These are phyloP conservation scores for Anthopleura xanthogrammica DNA, from an alignment of 92 coral and sea anemone species.

Conservation along the genomic window DNA sequence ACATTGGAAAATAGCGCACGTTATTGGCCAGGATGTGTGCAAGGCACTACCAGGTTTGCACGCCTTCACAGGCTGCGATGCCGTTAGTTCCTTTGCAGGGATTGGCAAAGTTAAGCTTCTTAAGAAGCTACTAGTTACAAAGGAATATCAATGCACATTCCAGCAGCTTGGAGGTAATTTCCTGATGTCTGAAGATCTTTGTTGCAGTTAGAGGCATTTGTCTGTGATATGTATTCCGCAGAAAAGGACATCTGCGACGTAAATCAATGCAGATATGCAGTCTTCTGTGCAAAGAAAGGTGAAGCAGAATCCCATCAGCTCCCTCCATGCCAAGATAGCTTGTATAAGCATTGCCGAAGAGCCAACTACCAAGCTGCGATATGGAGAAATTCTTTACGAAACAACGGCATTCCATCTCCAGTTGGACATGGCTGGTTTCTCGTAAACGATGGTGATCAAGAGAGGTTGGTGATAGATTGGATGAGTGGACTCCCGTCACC, in stretches of 20 bases:
- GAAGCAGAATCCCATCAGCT: slow-evolving; percentile 42
- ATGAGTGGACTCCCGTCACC: slow-evolving; percentile 50
- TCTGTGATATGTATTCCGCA: slow-evolving; percentile 31
- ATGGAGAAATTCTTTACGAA: slow-evolving; percentile 26
- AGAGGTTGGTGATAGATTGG: slow-evolving; percentile 36
- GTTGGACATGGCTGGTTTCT: slow-evolving; percentile 42
- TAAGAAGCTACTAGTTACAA: slow-evolving; percentile 27
- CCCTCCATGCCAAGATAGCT: slow-evolving; percentile 31
- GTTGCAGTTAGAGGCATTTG: slow-evolving; percentile 35
- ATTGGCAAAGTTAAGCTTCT: slow-evolving; percentile 41
- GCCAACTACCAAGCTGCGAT: slow-evolving; percentile 28
- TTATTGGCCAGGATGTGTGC: slow-evolving; percentile 33
- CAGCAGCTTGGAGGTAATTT: slow-evolving; percentile 25
- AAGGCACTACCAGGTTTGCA: slow-evolving; percentile 36
- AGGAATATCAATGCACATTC: slow-evolving; percentile 21
- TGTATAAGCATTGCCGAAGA: slow-evolving; percentile 24
- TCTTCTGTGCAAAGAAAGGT: slow-evolving; percentile 35
- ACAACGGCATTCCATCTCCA: slow-evolving; percentile 29
- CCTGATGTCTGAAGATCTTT: slow-evolving; percentile 31
- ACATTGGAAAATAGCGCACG: slow-evolving; percentile 32
- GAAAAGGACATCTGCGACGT: slow-evolving; percentile 25
- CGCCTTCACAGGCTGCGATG: slow-evolving; percentile 31
- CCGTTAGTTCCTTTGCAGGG: slow-evolving; percentile 36
- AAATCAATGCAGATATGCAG: slow-evolving; percentile 25
- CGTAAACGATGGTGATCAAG: slow-evolving; percentile 7